phyloP scores from a whole-genome alignment of 2,113 vertebrate genomes.

The Cyanistes caeruleus region DNA sequence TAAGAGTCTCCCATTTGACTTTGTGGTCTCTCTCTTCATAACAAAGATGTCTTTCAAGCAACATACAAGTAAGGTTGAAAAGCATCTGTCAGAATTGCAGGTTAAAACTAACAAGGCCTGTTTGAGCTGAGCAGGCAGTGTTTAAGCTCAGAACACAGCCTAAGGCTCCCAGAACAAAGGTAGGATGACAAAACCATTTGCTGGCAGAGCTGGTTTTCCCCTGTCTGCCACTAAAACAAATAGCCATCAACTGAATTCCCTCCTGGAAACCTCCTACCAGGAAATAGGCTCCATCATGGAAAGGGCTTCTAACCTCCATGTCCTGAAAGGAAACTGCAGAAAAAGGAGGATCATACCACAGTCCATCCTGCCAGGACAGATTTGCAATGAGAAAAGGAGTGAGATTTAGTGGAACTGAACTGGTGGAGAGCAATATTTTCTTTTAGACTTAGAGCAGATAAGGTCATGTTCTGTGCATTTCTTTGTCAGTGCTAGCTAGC shows the following conservation, averaged over 20 bases:
- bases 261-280: background rate
- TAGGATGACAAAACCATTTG: background rate
- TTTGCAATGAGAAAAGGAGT: background rate
- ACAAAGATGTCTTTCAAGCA: background rate
- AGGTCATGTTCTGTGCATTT: background rate
- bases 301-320: background rate
- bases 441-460: background rate
- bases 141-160: background rate
- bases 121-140: background rate
- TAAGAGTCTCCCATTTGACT: constrained; percentile 28
- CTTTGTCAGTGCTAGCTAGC: background rate
- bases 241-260: background rate
- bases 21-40: background rate
- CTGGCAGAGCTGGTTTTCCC: background rate
- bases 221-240: background rate
- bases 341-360: background rate
- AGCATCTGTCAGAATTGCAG: background rate
- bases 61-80: background rate
- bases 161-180: background rate
- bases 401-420: background rate
- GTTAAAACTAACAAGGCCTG: background rate
- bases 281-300: background rate
- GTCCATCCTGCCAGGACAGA: background rate
- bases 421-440: background rate
- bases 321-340: background rate